These are phyloP conservation scores for Nansenia antarctica DNA, from an alignment of 2,113 vertebrate genomes.

Conservation along the genomic window DNA sequence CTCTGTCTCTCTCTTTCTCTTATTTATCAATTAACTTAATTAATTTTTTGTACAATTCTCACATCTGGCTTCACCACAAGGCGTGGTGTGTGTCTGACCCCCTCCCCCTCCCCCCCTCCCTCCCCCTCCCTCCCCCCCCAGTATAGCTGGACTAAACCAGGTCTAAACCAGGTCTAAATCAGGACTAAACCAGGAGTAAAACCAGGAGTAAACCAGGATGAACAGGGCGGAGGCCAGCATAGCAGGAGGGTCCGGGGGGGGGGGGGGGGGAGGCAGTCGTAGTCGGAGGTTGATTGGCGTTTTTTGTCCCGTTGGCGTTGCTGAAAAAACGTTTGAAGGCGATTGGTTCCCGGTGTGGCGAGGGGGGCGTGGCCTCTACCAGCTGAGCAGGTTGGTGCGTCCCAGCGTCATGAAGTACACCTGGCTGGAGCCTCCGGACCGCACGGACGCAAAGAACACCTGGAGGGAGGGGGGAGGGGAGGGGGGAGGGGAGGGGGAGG, in stretches of 20 bases:
- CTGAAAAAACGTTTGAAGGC: conserved; percentile 46
- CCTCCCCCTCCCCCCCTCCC: too few relatives aligned
- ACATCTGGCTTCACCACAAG: conserved; percentile 14
- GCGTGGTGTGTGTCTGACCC: not conserved
- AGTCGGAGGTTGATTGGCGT: conserved; percentile 72
- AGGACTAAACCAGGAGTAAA: too few relatives aligned
- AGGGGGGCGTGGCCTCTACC: conserved; percentile 81
- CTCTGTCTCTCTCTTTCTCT: too few relatives aligned
- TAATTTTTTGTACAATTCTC: conserved; percentile 21
- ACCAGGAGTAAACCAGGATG: too few relatives aligned
- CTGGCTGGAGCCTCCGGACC: conserved; percentile 97
- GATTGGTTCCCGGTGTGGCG: conserved; percentile 67
- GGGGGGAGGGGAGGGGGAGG: too few relatives aligned
- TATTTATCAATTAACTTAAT: conserved; percentile 11
- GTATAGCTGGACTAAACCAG: too few relatives aligned
- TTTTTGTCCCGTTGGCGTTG: conserved; percentile 28
- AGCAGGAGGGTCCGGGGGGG: not conserved
- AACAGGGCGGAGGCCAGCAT: too few relatives aligned
- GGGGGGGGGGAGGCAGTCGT: conserved; percentile 59
- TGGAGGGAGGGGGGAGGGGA: too few relatives aligned
- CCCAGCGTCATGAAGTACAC: conserved; percentile 99
- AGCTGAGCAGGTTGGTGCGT: conserved; percentile 97
- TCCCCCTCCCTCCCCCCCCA: too few relatives aligned
- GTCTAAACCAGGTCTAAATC: too few relatives aligned
- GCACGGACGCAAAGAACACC: conserved; percentile 98